Evolutionary conservation across 2,113 vertebrate genomes (phyloP), one percentile per base, ranked within the genome.

Genomic region (Porphyrio hochstetteri): DNA sequence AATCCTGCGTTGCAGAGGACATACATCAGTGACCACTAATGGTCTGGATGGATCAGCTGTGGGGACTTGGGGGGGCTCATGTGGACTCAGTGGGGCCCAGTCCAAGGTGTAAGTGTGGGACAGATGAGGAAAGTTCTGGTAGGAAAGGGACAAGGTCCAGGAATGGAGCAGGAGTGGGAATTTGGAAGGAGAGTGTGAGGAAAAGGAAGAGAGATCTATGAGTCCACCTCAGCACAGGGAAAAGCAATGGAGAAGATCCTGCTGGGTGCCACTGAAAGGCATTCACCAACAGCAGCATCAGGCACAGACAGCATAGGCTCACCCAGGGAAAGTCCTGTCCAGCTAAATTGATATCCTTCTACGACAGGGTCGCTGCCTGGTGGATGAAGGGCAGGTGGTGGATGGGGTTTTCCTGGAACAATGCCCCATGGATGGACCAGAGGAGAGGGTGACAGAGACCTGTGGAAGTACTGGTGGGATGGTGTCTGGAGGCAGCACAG

Each of bases 41-140:
- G 14, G n/a, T 1, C 28, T 7, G 46, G 16, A 16, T 38, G 27
- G 17, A 14, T 13, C 0, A 3, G 42, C 36, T 3, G 0, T 0
- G 2, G 48, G 27, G 48, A n/a, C n/a, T 19, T 2, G 14, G 16
- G 16, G 52, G n/a, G 6, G 13, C 20, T 56, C 13, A 0, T 0
- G 8, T 20, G 52, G 78, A 35, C 44, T 25, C 0, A 0, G 13
- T 25, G 71, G 27, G 48, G 46, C 72, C n/a, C 77, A 9, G 0
- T 15, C 38, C 1, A 0, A 1, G 2, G 8, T 0, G 1, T 2
- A 2, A 8, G 18, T 11, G 17, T 75, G 27, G 90, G 16, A 24
- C 5, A 5, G 9, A 5, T 10, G 36, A 55, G 59, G 29, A 52
- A 25, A 1, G 12, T 29, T 76, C 33, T 16, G 19, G 17, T 11